Base-by-base conservation (phyloP, 2,113 vertebrate genomes). In the Xenopus tropicalis region DNA sequence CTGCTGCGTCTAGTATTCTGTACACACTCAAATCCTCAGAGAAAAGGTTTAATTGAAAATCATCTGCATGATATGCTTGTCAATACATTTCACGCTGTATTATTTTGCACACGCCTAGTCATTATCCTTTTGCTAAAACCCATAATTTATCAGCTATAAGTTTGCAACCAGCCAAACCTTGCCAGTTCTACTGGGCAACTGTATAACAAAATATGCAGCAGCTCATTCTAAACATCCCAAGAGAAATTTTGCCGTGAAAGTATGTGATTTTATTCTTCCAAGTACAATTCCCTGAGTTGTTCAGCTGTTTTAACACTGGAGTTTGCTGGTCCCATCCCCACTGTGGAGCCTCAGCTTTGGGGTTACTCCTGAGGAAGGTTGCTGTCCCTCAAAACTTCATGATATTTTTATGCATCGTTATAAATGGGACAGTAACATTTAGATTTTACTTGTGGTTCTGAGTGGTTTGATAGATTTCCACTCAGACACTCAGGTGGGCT, bases 51-150 rank as follows among this genome's bases (percentile, higher is more conserved):
- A 66, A 21, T 72, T 82, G 79, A 79, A 80, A 80, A 81, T 76
- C 73, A 69, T 76, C 73, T 69, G 59, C 58, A 62, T 69, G 66
- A 76, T 20, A 74, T 79, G 72, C 80, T 69, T n/a, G 66, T 80
- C 72, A 66, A 70, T 84, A 78, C 78, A 72, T 83, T 84, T 83
- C 66, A 76, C 79, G 29, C 71, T 77, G 76, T 80, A 70, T 80
- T 80, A 66, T 80, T 90, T 87, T 85, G 70, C 72, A 77, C 20
- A 63, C 57, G 69, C 74, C 76, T 80, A 80, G 71, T 72, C 81
- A 71, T 83, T 83, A 72, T 58, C 37, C 78, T 80, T 82, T 69
- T 79, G 73, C 81, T 82, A 80, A 83, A 78, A 77, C 70, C 77
- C 80, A 56, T 81, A 77, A 82, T 85, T 83, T 84, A 81, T 79